Evolutionary conservation across 2,113 vertebrate species (phyloP), one percentile per base, ranked within the genome.

Genomic region (Probosciger aterrimus): DNA sequence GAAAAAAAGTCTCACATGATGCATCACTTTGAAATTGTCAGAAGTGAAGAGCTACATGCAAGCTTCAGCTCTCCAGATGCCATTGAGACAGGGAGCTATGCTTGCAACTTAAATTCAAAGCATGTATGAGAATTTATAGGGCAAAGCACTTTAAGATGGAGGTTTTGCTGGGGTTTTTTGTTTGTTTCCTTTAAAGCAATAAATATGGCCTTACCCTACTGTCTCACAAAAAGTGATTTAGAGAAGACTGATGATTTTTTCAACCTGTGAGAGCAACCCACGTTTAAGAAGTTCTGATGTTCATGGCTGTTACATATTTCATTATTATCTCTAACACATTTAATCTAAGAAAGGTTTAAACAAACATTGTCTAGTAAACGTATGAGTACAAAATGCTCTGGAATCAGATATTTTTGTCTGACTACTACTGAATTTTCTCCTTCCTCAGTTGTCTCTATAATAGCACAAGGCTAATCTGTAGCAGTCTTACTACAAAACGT

Each of bases 141-240:
- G 24, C 65, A 75, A 62, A 69, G 62, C 3, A 3, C 25, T 79
- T 59, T 22, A 18, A 5, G 13, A 37, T 14, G 28, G 11, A 64
- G 27, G 49, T 27, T 69, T n/a, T 11, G 18, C 17, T 12, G 31
- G 4, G 0, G 0, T 6, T 12, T 12, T 20, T 37, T 44, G 33
- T 11, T 35, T 39, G 12, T 55, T 60, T 73, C 53, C 30, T 49
- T 88, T 79, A 52, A 62, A 88, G 25, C 1, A 25, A 53, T 4
- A 41, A 69, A 44, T 27, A 49, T 2, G 8, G 60, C 18, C 27
- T 63, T 59, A 46, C 15, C 18, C 55, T 39, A 44, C 37, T 37
- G 23, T 18, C 59, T 75, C 50, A 76, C 30, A 6, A 62, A 50
- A 85, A 70, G 18, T 3, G 24, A 46, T 19, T 68, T 28, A 60